Base-by-base conservation (phyloP, 2,888 invertebrate species). In the Rhodophaea formosa region DNA sequence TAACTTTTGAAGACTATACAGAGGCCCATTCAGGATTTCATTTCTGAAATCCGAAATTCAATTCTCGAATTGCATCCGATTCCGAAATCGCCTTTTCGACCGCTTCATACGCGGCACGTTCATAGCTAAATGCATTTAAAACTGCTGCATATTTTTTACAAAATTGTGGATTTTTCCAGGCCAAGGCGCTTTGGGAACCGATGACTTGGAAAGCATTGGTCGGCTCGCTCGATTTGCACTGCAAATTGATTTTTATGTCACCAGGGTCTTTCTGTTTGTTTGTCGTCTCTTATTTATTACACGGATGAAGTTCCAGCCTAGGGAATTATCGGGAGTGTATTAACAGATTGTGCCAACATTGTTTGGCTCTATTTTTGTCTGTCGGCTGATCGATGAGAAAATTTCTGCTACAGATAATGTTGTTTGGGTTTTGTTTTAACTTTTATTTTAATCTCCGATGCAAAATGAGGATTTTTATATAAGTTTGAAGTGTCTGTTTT, bases 121-220 rank as follows among this genome's bases (percentile, higher is more conserved):
- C 32, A 16, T 57, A 63, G 56, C 52, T 57, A 60, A 59, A 67
- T 71, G 72, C 74, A 73, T 74, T 77, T 69, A 70, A 77, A 75
- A 74, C 64, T 62, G 62, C 59, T 67, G 70, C 73, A 72, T 68
- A 68, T 72, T 74, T 78, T 84, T 76, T 74, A 71, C 65, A 74
- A 80, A 81, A 80, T 79, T 79, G 81, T 81, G 74, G 71, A 75
- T 82, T 75, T 85, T 88, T 88, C 85, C 88, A 80, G 78, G 80
- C 83, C 84, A 82, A 69, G 68, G 80, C 72, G 80, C 80, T 77
- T 82, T 78, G 75, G 73, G 82, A 82, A 56, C 68, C 83, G 85
- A 82, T 89, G 87, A 85, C 83, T 84, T 83, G 90, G 90, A 90
- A 90, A 86, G 77, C 80, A 86, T 87, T 78, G 87, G 86, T 79